A percentile compares a stretch with the other conserved stretches of the same genome.
Evolutionary conservation across 2,113 vertebrate genomes (phyloP).

Genomic region (Cyprinus carpio): DNA sequence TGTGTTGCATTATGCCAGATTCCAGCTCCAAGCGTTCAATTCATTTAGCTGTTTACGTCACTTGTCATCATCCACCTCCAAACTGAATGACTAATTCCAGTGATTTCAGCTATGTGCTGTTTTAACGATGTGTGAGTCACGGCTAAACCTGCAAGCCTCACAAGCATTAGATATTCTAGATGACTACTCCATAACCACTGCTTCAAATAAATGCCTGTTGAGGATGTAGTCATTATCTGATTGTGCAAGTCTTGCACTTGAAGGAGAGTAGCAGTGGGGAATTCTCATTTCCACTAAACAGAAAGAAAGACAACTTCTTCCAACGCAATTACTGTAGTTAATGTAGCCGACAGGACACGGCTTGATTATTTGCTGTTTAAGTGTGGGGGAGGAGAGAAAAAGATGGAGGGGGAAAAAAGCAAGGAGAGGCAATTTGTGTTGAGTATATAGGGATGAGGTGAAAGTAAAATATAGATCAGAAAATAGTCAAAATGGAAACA

Average conservation of each 20-base stretch:
- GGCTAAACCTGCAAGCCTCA: not conserved
- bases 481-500: not conserved
- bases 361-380: not conserved
- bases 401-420: too few relatives aligned
- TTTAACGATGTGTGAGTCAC: slow-evolving; percentile 27
- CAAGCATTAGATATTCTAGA: not conserved
- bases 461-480: not conserved
- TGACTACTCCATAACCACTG: slow-evolving; percentile 6
- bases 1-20: not conserved
- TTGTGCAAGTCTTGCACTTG: not conserved
- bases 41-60: slow-evolving; percentile 34
- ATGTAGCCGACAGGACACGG: not conserved
- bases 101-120: slow-evolving; percentile 34
- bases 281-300: not conserved
- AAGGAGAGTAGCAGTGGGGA: not conserved
- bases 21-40: not conserved
- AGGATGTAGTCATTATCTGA: slow-evolving; percentile 7
- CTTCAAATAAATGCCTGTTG: slow-evolving; percentile 5
- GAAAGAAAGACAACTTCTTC: not conserved
- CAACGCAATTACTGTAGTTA: not conserved
- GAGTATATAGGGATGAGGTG: not conserved
- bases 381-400: not conserved
- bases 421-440: not conserved
- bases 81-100: slow-evolving; percentile 52
- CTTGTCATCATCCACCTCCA: slow-evolving; percentile 40